Base-by-base conservation (phyloP, 2,113 vertebrate species). In the Montifringilla adamsi region DNA sequence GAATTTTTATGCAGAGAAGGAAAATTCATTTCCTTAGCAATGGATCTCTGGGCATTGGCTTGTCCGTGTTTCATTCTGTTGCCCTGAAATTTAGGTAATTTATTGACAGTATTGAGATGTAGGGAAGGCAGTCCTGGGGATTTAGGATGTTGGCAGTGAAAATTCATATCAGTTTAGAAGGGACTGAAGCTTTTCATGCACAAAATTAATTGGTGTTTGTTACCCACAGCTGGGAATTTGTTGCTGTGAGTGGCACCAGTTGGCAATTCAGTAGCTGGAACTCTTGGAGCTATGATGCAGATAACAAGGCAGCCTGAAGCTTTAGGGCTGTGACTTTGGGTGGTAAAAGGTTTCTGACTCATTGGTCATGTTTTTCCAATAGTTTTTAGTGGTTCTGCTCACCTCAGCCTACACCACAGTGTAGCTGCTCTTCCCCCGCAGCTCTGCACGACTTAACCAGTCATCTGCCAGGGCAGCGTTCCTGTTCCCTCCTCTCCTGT, bases 21-120 rank as follows among this genome's bases (percentile, higher is more conserved):
- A 52, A 84, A 84, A 96, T 82, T 62, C 87, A 93, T 96, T 90
- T 89, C 73, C 39, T 49, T 55, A 73, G 69, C 66, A 62, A 37
- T 87, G 69, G 28, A 41, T 87, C 58, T 92, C 49, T 69, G 80
- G 72, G 28, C 37, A 60, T 92, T 0, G 0, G n/a, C 49, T 84
- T 78, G 49, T 72, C 55, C 2, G 7, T 21, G 49, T 41, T 84
- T 52, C 3, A 0, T 90, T 86, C 64, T 46, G 47, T 89, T 86
- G 68, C 67, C 64, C 64, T 88, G 64, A 67, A 78, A 37, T 79
- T 70, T 15, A n/a, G 28, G 35, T 70, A 72, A 80, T 78, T 84
- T 95, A 80, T 37, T 86, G 68, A 26, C 23, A 60, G 17, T 18
- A 3, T 15, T 47, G 80, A 64, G 46, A 35, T 50, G 33, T n/a